Evolutionary conservation across 2,888 invertebrate species (phyloP), one percentile per base, ranked within the genome.

Genomic region (Brachylomia viminalis): DNA sequence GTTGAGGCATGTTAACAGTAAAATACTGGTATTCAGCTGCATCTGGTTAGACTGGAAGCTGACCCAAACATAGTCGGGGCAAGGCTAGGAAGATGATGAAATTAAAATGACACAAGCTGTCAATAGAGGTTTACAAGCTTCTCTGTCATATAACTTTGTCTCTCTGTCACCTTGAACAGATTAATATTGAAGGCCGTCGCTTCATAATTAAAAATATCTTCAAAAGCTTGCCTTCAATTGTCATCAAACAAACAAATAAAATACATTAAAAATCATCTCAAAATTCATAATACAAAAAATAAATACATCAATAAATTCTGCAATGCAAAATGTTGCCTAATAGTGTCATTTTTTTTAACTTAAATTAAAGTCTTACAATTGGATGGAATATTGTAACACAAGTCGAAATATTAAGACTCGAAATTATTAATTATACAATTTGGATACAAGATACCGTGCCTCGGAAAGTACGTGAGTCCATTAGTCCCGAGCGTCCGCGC

Each of bases 321-420:
- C 13, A 45, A 49, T 64, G 52, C 33, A 68, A 68, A 73, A 56
- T 45, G 27, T 20, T 66, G 52, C 45, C 49, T 64, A 84, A 59
- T 73, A 6, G 33, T 58, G 30, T 66, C 79, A 58, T 79, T 58
- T 70, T 23, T 52, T 76, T 33, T 72, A 20, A 58, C 59, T 79
- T 79, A 82, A 23, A 58, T 82, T 72, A 72, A 81, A 83, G 84
- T 84, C 84, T 84, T 84, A 75, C 71, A 79, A 67, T 20, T 82
- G 74, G 82, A 84, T 84, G 84, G 84, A 85, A 82, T 85, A 52
- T 64, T 80, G 56, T 77, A 68, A 72, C 20, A n/a, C 5, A 27
- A 68, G 58, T 83, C 67, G 33, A 72, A n/a, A 77, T 47, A 30
- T 59, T 23, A 58, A 49, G 58, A 65, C 17, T 65, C 45, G 33